These are phyloP conservation scores for Hyalella azteca DNA, from an alignment of 2,888 invertebrate genomes.

Conservation along the genomic window DNA sequence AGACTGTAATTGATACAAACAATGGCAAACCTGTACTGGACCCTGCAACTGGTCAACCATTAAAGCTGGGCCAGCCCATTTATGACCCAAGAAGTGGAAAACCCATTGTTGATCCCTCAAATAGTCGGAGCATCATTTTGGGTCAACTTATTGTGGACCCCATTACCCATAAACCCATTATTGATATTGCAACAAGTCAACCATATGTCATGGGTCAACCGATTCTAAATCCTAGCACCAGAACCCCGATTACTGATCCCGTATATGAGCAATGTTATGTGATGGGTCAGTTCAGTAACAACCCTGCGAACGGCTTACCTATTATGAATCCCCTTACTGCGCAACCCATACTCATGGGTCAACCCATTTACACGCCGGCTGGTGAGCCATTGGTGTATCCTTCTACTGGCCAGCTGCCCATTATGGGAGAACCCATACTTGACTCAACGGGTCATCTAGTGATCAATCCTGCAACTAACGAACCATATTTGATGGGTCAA, in stretches of 20 bases:
- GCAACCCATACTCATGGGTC: no score
- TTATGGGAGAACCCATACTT: no score
- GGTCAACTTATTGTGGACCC: no score
- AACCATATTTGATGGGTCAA: no score
- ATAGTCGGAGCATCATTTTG: background rate
- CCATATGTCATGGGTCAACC: background rate
- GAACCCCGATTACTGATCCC: background rate
- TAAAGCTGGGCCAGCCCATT: background rate
- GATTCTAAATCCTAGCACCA: background rate
- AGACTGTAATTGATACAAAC: no score
- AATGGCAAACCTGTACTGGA: no score
- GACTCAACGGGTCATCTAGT: no score
- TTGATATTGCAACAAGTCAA: background rate
- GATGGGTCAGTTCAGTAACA: background rate
- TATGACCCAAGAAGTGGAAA: background rate
- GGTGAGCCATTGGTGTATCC: no score
- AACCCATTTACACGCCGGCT: no score
- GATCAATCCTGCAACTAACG: no score
- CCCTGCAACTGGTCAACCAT: background rate
- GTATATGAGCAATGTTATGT: background rate
- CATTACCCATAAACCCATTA: background rate
- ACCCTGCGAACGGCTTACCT: background rate
- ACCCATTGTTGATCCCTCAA: background rate
- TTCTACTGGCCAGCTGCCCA: no score
- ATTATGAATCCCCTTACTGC: background rate